Percentiles rank a stretch among this genome's conserved stretches.
These are phyloP conservation scores for Holothuria glaberrima DNA, from an alignment of 35 echinoderm and acorn worm species.

Conservation along the genomic window DNA sequence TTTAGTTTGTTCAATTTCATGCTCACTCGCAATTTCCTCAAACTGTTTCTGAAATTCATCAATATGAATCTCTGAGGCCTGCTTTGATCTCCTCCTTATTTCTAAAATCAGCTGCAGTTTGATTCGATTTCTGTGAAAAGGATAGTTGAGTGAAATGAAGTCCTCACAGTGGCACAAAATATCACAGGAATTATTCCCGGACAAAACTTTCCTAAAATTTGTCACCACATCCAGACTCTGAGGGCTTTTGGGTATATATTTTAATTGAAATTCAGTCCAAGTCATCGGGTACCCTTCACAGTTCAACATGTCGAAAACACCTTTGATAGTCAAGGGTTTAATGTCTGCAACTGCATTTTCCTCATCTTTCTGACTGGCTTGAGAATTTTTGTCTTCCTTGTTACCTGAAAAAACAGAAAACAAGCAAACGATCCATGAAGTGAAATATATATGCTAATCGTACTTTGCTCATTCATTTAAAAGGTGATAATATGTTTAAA, in stretches of 20 bases:
- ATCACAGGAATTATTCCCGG: too few species aligned
- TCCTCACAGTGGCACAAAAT: not conserved
- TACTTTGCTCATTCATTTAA: too few species aligned
- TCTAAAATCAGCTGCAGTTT: slow-evolving; percentile 46
- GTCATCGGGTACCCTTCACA: not conserved
- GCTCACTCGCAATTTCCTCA: slow-evolving; percentile 22
- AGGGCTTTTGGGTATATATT: not conserved
- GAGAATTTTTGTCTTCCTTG: not conserved
- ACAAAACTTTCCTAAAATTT: too few species aligned
- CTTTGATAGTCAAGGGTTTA: not conserved
- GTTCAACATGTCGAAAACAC: not conserved
- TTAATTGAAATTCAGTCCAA: not conserved
- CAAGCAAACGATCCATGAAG: too few species aligned
- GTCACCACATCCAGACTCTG: too few species aligned
- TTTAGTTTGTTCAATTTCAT: slow-evolving; percentile 2
- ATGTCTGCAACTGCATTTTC: not conserved
- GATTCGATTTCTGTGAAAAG: slow-evolving; percentile 2
- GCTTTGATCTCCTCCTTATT: not conserved
- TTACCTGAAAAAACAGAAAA: not conserved
- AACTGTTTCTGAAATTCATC: slow-evolving; percentile 22
- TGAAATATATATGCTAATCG: too few species aligned
- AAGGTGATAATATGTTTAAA: too few species aligned
- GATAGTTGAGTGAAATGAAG: slow-evolving; percentile 18
- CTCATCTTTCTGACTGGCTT: not conserved
- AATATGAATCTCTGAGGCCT: not conserved